Base-by-base conservation (phyloP, 2,797 vertebrate species). In the Sternotherus odoratus region DNA sequence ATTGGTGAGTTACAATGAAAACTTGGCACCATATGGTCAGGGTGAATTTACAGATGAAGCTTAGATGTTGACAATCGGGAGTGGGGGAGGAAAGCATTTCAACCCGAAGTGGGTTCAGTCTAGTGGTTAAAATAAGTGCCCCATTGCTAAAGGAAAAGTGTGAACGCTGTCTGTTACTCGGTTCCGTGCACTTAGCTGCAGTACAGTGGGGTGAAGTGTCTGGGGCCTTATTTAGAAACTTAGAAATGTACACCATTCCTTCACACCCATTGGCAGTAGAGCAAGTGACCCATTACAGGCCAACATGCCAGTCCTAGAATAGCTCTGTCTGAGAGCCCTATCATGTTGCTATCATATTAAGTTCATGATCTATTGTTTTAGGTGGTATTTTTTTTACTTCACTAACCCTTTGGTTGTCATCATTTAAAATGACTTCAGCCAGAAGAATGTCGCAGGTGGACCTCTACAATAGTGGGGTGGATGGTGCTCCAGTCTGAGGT, bases 71-170 rank as follows among this genome's bases (percentile, higher is more conserved):
- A 77, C 72, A 90, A 0, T 46, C 0, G 75, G 33, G 24, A 8
- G 5, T 8, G 43, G 43, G 43, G 43, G 8, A 9, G 10, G 84
- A 72, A 77, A 74, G 49, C 82, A 9, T 60, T 83, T 39, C 63
- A 88, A 86, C 60, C 46, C 8, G 39, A 85, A 48, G 50, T 49
- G 91, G 90, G 53, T 54, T 85, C 74, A 49, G 80, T 82, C 84
- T 84, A 83, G 75, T 54, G 66, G 26, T 39, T 75, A n/a, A 75
- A 92, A 94, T 24, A 81, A 81, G 39, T 60, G 53, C 72, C 7
- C 36, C 2, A 2, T 53, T 60, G 46, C 39, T 85, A 33, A 33
- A 79, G 60, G 86, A 54, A 86, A 57, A 26, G 57, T 69, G 49
- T 10, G 26, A 91, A 82, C 53, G 86, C 7, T 83, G 56, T 88